Evolutionary conservation across 1,140 invertebrate genomes (phyloP).

Genomic region (Caenorhabditis brenneri): DNA sequence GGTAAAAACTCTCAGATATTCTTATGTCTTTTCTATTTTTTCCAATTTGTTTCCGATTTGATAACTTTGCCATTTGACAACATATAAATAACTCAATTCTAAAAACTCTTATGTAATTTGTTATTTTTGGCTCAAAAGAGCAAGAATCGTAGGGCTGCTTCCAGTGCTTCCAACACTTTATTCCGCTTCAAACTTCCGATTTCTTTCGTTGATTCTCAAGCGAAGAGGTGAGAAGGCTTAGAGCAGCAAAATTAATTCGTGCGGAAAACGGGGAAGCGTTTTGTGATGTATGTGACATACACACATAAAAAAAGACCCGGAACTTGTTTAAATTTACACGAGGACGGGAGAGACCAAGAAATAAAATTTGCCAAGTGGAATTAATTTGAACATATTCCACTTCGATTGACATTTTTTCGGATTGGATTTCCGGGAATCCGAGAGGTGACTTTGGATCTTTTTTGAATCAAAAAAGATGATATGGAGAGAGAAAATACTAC

Average conservation of each 20-base stretch:
- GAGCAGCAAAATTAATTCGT: slow-evolving; percentile 7
- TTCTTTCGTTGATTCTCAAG: no score
- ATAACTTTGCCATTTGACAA: not conserved
- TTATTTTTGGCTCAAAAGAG: no score
- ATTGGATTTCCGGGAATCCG: no score
- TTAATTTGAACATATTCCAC: not conserved
- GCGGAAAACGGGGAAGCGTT: slow-evolving; percentile 2
- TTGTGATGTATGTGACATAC: not conserved
- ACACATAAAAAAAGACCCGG: slow-evolving; percentile 13
- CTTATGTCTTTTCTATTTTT: not conserved
- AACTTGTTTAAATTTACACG: slow-evolving; percentile 16
- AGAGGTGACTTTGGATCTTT: no score
- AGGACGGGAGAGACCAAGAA: not conserved
- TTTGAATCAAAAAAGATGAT: not conserved
- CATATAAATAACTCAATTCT: no score
- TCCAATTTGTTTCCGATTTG: not conserved
- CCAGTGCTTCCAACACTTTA: no score
- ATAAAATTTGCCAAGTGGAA: not conserved
- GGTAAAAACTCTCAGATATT: slow-evolving; percentile 32
- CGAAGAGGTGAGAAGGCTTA: no score
- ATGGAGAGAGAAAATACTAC: not conserved
- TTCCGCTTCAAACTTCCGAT: slow-evolving; percentile 30
- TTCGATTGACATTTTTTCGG: not conserved
- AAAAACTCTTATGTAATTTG: no score
- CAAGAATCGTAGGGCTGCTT: no score